Percentiles rank a stretch among this genome's conserved stretches.
Conservation (phyloP, 2,113 vertebrate genomes). For the Microcebus tavaratra region DNA sequence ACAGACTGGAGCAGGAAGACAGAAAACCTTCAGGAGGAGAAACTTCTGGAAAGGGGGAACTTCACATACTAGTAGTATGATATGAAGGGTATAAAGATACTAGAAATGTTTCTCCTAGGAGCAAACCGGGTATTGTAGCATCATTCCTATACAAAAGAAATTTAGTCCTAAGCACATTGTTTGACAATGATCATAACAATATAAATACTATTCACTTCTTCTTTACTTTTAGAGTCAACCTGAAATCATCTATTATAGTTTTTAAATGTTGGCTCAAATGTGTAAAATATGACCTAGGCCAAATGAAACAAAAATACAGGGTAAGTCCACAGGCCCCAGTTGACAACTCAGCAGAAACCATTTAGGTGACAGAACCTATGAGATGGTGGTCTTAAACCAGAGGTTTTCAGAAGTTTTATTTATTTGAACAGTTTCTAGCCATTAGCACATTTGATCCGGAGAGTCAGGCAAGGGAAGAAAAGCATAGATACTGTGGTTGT, state of each 20-base stretch:
- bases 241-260: neutral
- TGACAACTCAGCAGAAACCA: neutral
- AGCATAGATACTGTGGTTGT: neutral
- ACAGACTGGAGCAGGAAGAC: neutral
- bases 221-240: neutral
- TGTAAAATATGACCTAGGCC: neutral
- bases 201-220: neutral
- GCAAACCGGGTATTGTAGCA: neutral
- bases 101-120: neutral
- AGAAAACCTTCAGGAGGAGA: neutral
- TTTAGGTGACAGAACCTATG: neutral
- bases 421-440: neutral
- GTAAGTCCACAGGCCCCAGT: neutral
- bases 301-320: neutral
- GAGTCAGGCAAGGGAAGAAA: neutral
- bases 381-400: neutral
- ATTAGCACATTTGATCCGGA: neutral
- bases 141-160: neutral
- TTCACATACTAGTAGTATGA: neutral
- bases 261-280: neutral
- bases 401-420: neutral
- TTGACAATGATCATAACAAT: neutral
- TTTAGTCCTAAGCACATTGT: neutral
- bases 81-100: neutral
- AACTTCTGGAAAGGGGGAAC: neutral